Evolutionary conservation across 2,797 vertebrate species (phyloP).

Genomic region (Chaetodon trifasciatus): DNA sequence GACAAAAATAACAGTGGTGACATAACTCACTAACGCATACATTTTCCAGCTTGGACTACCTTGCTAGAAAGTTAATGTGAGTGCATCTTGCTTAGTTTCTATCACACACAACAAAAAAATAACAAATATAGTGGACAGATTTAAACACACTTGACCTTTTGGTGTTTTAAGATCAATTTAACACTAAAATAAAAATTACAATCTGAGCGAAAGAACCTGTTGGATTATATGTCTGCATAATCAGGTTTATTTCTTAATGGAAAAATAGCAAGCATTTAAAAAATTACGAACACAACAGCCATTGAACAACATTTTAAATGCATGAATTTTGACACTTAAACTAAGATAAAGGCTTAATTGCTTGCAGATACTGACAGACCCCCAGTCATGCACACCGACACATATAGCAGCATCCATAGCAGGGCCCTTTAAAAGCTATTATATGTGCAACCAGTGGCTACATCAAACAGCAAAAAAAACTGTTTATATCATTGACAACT

Average conservation of each 20-base stretch:
- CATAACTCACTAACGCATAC: not conserved
- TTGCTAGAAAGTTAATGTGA: not conserved
- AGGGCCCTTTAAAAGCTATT: conserved; percentile 17
- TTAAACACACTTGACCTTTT: not conserved
- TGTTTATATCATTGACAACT: conserved; percentile 57
- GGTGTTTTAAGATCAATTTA: not conserved
- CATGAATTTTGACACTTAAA: not conserved
- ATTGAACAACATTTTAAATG: not conserved
- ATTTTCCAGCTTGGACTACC: not conserved
- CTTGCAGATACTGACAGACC: not conserved
- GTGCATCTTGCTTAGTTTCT: not conserved
- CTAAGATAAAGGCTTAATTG: not conserved
- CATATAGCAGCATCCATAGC: conserved; percentile 24
- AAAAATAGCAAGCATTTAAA: not conserved
- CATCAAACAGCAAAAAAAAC: conserved; percentile 52
- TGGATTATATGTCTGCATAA: not conserved
- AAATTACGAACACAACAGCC: not conserved
- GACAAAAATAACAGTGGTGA: conserved; percentile 54
- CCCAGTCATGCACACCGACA: not conserved
- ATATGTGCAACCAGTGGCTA: not conserved
- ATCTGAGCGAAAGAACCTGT: not conserved
- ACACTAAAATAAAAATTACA: not conserved
- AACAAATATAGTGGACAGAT: not conserved
- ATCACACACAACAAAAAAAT: not conserved
- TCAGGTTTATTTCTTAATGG: not conserved